Percentiles rank a stretch among this genome's conserved stretches.
These are phyloP conservation scores for Lutjanus erythropterus DNA, from an alignment of 2,113 vertebrate species.

Conservation along the genomic window DNA sequence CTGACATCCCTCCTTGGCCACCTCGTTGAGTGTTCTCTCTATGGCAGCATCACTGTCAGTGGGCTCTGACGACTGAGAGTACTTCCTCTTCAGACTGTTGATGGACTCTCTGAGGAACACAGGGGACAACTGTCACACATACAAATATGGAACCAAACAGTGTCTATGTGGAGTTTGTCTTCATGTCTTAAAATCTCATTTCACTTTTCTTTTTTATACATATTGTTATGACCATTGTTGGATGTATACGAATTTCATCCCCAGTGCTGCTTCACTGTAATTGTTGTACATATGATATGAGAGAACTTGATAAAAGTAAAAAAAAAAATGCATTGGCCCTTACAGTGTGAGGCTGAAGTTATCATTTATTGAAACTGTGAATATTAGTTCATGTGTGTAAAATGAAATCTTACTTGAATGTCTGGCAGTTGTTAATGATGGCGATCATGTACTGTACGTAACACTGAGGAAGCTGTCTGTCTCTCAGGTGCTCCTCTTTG, in stretches of 20 bases:
- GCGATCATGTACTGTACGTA: slow-evolving; percentile 98
- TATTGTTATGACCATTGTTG: too few relatives aligned
- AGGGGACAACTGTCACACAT: neutral
- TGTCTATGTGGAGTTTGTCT: neutral
- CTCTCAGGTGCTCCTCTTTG: slow-evolving; percentile 94
- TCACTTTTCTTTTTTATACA: too few relatives aligned
- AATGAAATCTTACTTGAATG: slow-evolving; percentile 89
- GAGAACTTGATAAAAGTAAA: too few relatives aligned
- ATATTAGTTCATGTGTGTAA: neutral
- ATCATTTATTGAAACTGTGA: neutral
- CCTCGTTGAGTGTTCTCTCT: slow-evolving; percentile 88
- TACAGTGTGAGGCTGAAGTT: neutral
- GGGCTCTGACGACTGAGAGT: slow-evolving; percentile 85
- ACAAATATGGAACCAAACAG: neutral
- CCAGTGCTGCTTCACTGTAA: too few relatives aligned
- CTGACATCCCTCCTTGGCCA: slow-evolving; percentile 94
- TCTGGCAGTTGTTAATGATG: slow-evolving; percentile 98
- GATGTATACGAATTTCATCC: too few relatives aligned
- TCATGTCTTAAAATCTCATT: too few relatives aligned
- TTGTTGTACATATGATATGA: too few relatives aligned
- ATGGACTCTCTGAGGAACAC: slow-evolving; percentile 90
- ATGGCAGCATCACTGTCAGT: slow-evolving; percentile 90
- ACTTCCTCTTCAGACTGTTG: slow-evolving; percentile 95
- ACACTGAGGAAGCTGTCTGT: slow-evolving; percentile 93
- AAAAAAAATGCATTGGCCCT: too few relatives aligned